Evolutionary conservation across 2,113 vertebrate species (phyloP), one percentile per base, ranked within the genome.

Genomic region (Panthera uncia): DNA sequence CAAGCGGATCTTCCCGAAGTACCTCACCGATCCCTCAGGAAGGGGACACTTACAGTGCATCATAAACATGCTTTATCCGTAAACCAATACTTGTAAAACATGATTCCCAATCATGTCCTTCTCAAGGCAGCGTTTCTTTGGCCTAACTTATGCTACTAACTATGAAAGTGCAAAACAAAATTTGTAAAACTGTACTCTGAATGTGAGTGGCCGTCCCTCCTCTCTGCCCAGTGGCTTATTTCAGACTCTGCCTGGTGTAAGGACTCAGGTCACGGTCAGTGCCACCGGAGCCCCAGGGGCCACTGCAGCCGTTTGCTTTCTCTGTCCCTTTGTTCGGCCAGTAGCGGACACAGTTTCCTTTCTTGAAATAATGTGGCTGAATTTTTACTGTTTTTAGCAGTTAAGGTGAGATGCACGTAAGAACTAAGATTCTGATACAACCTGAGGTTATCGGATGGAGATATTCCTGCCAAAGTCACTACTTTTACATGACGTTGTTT

Each of bases 301-400:
- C 13, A 3, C 57, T 55, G 57, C 68, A 73, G 84, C 68, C n/a
- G 10, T 12, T 23, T 38, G 9, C 7, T 25, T 36, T 50, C 7
- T 13, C 7, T 1, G 0, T 11, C 21, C 15, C 31, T 88, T 52
- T 41, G 6, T 4, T 7, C 7, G 2, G 41, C 12, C 50, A 13
- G 13, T 1, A 19, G n/a, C 41, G 74, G 33, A 29, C 11, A 5
- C 23, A 33, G 38, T 66, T 27, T 69, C n/a, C 41, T 78, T 78
- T 19, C 73, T 41, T 81, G 45, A 71, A 82, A 33, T 14, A 19
- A 57, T 0, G 7, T 4, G n/a, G 29, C 73, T 94, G 73, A 7
- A 27, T 33, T 33, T 78, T 48, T 12, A 41, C 83, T 66, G 25
- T n/a, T 83, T 65, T 94, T 23, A 48, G 68, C 45, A 74, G 80